A percentile compares a stretch with the other conserved stretches of the same genome.
Evolutionary conservation across 1,140 invertebrate species (phyloP).

Genomic region (Camponotus pennsylvanicus): DNA sequence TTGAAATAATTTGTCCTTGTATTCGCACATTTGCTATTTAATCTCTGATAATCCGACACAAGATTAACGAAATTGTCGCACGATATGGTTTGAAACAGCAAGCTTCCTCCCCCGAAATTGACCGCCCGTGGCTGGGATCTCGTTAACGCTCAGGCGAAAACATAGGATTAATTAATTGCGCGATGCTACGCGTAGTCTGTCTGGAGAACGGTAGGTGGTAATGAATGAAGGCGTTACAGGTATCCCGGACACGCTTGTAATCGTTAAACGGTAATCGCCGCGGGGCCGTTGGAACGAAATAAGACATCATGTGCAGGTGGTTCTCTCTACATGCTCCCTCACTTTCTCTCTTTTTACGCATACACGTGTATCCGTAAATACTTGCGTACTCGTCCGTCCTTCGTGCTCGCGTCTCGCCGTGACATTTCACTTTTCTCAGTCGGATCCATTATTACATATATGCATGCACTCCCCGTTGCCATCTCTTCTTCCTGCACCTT

Average conservation of each 20-base stretch:
- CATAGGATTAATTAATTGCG: slow-evolving; percentile 74
- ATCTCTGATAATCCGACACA: not conserved
- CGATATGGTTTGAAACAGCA: not conserved
- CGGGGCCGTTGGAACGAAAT: slow-evolving; percentile 66
- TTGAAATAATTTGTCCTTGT: not conserved
- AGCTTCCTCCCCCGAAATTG: not conserved
- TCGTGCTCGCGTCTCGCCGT: slow-evolving; percentile 59
- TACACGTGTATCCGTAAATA: slow-evolving; percentile 12
- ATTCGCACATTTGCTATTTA: not conserved
- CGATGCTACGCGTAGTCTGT: slow-evolving; percentile 30
- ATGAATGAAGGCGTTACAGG: slow-evolving; percentile 76
- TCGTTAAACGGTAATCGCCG: slow-evolving; percentile 75
- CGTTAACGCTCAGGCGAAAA: slow-evolving; percentile 66
- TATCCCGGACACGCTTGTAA: slow-evolving; percentile 73
- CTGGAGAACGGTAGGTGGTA: slow-evolving; percentile 70
- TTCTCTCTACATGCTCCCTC: not conserved
- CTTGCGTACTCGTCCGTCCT: slow-evolving; percentile 1
- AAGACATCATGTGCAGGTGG: slow-evolving; percentile 81
- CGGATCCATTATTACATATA: slow-evolving; percentile 70
- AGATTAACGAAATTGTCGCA: not conserved
- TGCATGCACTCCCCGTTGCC: slow-evolving; percentile 20
- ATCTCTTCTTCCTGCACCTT: not conserved
- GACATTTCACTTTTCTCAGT: slow-evolving; percentile 80
- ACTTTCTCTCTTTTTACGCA: not conserved
- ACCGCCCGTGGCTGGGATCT: slow-evolving; percentile 40